phyloP scores from a whole-genome alignment of 2,113 vertebrate species.

The Clarias batrachus region DNA sequence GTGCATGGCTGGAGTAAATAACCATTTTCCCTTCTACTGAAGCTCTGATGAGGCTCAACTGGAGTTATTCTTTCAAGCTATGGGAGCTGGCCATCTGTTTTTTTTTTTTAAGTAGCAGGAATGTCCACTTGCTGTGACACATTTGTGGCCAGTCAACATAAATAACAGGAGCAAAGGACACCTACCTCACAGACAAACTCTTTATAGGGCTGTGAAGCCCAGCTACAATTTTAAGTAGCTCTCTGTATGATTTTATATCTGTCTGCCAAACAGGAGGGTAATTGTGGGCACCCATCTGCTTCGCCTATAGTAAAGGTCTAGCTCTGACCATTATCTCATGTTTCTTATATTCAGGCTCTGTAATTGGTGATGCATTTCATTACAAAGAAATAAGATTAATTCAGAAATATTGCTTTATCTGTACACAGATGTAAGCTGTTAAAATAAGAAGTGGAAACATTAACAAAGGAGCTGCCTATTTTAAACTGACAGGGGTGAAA shows the following conservation, averaged over 20 bases:
- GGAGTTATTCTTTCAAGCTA: slow-evolving; percentile 28
- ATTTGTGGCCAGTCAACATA: slow-evolving; percentile 49
- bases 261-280: slow-evolving; percentile 35
- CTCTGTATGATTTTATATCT: slow-evolving; percentile 24
- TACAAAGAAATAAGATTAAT: neutral
- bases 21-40: slow-evolving; percentile 48
- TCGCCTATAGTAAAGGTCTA: slow-evolving; percentile 3
- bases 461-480: neutral
- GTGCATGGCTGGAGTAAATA: slow-evolving; percentile 52
- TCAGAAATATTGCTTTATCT: neutral
- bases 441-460: neutral
- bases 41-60: slow-evolving; percentile 32
- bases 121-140: slow-evolving; percentile 44
- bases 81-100: slow-evolving; percentile 32
- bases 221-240: slow-evolving; percentile 33
- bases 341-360: neutral
- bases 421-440: neutral
- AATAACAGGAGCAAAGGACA: slow-evolving; percentile 47
- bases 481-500: slow-evolving; percentile 20
- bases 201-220: slow-evolving; percentile 38
- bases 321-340: too few relatives aligned
- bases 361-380: neutral
- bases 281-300: neutral
- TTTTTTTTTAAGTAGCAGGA: slow-evolving; percentile 42
- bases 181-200: slow-evolving; percentile 25